Conservation (phyloP, 2,888 invertebrate genomes). For the Sphinx pinastri region DNA sequence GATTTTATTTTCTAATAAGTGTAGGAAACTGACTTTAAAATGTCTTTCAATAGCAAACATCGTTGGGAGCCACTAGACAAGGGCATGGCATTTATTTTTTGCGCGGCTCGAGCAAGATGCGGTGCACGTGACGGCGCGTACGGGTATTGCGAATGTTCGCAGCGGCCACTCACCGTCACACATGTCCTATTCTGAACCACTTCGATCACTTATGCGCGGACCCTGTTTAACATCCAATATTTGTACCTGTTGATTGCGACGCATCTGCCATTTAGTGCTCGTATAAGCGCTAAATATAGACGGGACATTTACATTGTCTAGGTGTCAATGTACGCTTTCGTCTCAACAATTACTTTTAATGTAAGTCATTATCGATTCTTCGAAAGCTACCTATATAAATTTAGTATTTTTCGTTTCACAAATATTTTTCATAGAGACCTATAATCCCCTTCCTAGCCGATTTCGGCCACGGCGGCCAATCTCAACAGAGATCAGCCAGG, state of each 20-base stretch:
- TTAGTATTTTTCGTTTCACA: neutral
- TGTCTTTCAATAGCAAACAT: constrained; percentile 33
- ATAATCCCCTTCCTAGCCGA: too few relatives aligned
- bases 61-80: constrained; percentile 50
- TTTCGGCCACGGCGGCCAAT: too few relatives aligned
- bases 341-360: neutral
- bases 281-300: constrained; percentile 15
- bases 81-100: constrained; percentile 60
- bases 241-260: constrained; percentile 12
- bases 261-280: constrained; percentile 23
- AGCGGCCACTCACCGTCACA: constrained; percentile 59
- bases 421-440: too few relatives aligned
- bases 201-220: constrained; percentile 31
- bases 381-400: neutral
- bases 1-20: too few relatives aligned
- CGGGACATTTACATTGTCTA: constrained; percentile 14
- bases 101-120: constrained; percentile 51
- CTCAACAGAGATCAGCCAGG: too few relatives aligned
- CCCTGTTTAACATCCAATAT: constrained; percentile 12
- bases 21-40: constrained; percentile 30
- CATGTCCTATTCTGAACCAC: constrained; percentile 52
- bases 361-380: neutral
- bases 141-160: constrained; percentile 61
- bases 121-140: constrained; percentile 57
- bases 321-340: constrained; percentile 6